These are phyloP conservation scores for Cyclophora albipunctata DNA, from an alignment of 2,888 invertebrate genomes.

Conservation along the genomic window DNA sequence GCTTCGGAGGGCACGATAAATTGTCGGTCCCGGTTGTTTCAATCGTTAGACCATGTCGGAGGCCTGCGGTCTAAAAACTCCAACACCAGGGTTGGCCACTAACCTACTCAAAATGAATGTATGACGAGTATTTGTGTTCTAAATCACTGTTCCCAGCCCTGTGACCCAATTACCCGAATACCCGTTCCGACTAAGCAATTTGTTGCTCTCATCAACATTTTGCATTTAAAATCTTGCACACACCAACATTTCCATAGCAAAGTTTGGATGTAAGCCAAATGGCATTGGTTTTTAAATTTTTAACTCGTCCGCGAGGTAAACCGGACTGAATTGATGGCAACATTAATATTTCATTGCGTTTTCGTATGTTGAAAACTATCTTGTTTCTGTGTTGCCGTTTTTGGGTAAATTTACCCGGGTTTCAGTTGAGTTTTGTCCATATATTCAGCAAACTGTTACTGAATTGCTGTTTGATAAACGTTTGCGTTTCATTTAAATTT, in stretches of 20 bases:
- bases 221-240: conserved; percentile 18
- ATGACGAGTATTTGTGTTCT: too few relatives aligned
- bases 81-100: too few relatives aligned
- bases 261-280: conserved; percentile 51
- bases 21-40: too few relatives aligned
- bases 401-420: not conserved
- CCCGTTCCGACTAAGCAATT: too few relatives aligned
- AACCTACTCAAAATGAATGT: too few relatives aligned
- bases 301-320: conserved; percentile 37
- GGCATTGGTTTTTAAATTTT: conserved; percentile 57
- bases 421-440: not conserved
- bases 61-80: too few relatives aligned
- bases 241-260: conserved; percentile 17
- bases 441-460: too few relatives aligned
- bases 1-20: too few relatives aligned
- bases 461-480: not conserved
- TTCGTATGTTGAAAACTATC: conserved; percentile 13
- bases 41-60: too few relatives aligned
- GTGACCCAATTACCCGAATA: too few relatives aligned
- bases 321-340: conserved; percentile 40
- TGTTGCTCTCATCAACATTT: conserved; percentile 7
- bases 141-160: too few relatives aligned
- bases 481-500: conserved; percentile 7
- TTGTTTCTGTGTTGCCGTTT: conserved; percentile 11
- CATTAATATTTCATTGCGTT: conserved; percentile 42